phyloP scores from a whole-genome alignment of 2,797 vertebrate species.

The Brachyalestes nurse region DNA sequence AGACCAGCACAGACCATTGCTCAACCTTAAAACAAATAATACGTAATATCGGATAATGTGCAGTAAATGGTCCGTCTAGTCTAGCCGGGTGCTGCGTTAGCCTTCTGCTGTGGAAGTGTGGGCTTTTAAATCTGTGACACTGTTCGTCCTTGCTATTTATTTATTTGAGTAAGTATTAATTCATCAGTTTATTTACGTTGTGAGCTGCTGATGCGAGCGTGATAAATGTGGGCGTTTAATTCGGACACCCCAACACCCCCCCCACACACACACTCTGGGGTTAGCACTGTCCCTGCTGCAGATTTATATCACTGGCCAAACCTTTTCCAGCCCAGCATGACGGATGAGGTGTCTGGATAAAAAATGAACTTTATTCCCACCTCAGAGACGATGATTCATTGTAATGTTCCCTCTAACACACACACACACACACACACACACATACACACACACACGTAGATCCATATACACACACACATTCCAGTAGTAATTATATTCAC shows the following conservation, averaged over 20 bases:
- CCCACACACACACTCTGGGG: slow-evolving; percentile 67
- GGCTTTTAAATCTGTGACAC: not conserved
- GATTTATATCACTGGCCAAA: slow-evolving; percentile 77
- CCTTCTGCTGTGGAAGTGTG: not conserved
- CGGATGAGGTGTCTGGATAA: slow-evolving; percentile 81
- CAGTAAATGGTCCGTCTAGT: not conserved
- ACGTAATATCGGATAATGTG: no score
- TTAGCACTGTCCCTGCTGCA: slow-evolving; percentile 70
- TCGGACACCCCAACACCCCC: slow-evolving; percentile 63
- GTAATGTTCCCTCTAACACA: slow-evolving; percentile 39
- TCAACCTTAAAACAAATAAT: no score
- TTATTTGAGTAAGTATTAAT: slow-evolving; percentile 22
- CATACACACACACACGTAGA: not conserved
- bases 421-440: no score
- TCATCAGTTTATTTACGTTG: slow-evolving; percentile 27
- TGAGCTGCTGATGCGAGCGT: slow-evolving; percentile 63
- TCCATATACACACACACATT: slow-evolving; percentile 23
- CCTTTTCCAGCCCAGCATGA: slow-evolving; percentile 72
- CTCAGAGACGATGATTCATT: slow-evolving; percentile 75
- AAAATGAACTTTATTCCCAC: slow-evolving; percentile 80
- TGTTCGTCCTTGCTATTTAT: slow-evolving; percentile 1
- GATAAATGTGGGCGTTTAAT: slow-evolving; percentile 81
- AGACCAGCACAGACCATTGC: no score
- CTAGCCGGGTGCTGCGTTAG: not conserved
- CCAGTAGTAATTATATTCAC: not conserved